Conservation (phyloP, 2,888 invertebrate species). For the Pristionchus mayeri region DNA sequence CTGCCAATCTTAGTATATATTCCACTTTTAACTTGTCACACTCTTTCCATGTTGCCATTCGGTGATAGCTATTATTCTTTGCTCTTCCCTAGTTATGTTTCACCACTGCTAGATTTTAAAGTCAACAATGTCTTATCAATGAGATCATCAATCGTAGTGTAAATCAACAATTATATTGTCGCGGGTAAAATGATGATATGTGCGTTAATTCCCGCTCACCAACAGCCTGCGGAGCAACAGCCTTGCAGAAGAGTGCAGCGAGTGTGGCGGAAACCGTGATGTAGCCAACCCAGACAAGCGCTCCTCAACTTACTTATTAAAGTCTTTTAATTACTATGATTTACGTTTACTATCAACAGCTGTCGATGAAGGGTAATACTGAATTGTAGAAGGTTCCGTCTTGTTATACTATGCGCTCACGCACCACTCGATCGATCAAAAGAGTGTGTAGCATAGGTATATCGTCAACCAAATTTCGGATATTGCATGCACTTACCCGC, state of each 20-base stretch:
- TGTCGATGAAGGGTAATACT: not conserved
- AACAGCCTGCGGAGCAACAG: conserved; percentile 96
- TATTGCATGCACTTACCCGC: not conserved
- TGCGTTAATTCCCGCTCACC: conserved; percentile 80
- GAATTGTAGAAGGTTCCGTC: not conserved
- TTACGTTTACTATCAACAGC: not conserved
- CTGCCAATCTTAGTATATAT: too few species aligned
- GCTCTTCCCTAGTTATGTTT: too few species aligned
- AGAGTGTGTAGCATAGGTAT: not conserved
- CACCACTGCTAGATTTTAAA: too few species aligned
- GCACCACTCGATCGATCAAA: not conserved
- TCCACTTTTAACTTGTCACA: too few species aligned
- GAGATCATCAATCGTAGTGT: too few species aligned
- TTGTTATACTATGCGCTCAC: not conserved
- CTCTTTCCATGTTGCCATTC: too few species aligned
- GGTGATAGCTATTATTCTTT: too few species aligned
- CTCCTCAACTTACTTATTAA: conserved; percentile 52
- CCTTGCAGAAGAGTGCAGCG: conserved; percentile 96
- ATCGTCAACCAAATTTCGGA: not conserved
- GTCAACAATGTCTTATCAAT: too few species aligned
- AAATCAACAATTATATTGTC: not conserved
- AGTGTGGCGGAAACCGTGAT: conserved; percentile 93
- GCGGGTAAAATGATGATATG: too few species aligned
- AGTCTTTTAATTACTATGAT: not conserved
- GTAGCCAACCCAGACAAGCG: conserved; percentile 81